phyloP scores from a whole-genome alignment of 2,888 invertebrate species.

The Dasysyrphus tricinctus region DNA sequence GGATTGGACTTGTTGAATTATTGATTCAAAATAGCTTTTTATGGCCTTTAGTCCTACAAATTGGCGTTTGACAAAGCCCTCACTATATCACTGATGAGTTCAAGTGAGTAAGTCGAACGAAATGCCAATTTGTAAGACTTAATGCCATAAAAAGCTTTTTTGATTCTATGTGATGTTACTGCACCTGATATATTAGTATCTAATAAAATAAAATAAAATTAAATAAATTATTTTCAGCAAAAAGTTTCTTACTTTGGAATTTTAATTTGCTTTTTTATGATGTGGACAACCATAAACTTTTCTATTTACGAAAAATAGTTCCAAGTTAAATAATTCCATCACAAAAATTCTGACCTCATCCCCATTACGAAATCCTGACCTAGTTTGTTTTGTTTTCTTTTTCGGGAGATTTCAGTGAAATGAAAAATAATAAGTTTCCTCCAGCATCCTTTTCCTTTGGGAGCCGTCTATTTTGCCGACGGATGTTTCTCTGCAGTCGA shows the following conservation, averaged over 20 bases:
- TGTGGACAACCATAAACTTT: background rate
- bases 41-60: no score
- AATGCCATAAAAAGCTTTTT: no score
- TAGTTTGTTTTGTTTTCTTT: background rate
- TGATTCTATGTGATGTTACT: no score
- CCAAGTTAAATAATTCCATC: background rate
- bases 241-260: background rate
- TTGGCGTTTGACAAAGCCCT: no score
- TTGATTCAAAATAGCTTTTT: no score
- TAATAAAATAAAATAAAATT: no score
- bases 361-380: constrained; percentile 21
- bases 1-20: no score
- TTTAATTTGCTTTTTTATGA: background rate
- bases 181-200: no score
- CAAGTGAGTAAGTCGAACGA: no score
- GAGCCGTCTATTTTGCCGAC: constrained; percentile 24
- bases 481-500: constrained; percentile 6
- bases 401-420: constrained; percentile 3
- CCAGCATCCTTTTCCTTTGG: constrained; percentile 1
- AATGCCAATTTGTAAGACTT: no score
- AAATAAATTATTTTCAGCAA: no score
- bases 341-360: constrained; percentile 5
- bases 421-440: background rate
- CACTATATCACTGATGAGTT: no score
- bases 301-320: background rate